Conservation (phyloP, 2,113 vertebrate species). For the Falco punctatus region DNA sequence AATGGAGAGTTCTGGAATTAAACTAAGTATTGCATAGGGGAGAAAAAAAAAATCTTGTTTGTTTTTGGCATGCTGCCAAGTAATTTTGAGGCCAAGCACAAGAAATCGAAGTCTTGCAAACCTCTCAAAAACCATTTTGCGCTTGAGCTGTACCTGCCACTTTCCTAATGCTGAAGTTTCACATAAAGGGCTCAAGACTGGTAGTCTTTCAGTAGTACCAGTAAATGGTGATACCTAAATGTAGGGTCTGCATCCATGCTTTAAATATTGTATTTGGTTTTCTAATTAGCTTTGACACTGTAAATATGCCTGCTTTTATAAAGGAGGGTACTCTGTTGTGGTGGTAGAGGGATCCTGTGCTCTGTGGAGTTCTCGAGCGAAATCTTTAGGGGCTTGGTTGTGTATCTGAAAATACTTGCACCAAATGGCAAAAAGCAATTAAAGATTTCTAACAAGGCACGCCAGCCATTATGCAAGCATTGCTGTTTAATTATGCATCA, state of each 20-base stretch:
- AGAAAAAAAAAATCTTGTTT: neutral
- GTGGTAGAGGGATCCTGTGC: neutral
- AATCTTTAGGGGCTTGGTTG: neutral
- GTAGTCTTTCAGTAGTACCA: neutral
- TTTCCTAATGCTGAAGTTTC: neutral
- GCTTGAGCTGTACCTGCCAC: neutral
- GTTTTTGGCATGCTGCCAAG: neutral
- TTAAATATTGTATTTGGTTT: neutral
- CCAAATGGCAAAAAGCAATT: neutral
- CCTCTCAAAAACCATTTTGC: neutral
- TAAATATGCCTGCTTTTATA: neutral
- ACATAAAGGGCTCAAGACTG: neutral
- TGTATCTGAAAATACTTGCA: neutral
- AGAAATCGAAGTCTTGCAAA: neutral
- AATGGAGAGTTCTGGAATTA: neutral
- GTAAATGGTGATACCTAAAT: neutral
- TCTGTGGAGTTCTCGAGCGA: neutral
- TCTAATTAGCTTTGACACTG: neutral
- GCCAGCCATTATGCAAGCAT: neutral
- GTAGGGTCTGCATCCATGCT: neutral
- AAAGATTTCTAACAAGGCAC: neutral
- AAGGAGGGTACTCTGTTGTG: neutral
- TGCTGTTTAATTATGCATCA: neutral
- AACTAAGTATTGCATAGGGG: neutral
- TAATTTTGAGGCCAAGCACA: neutral